Percentiles rank a stretch among this genome's conserved stretches.
Evolutionary conservation across 2,113 vertebrate species (phyloP).

Genomic region (Hemichromis elongatus): DNA sequence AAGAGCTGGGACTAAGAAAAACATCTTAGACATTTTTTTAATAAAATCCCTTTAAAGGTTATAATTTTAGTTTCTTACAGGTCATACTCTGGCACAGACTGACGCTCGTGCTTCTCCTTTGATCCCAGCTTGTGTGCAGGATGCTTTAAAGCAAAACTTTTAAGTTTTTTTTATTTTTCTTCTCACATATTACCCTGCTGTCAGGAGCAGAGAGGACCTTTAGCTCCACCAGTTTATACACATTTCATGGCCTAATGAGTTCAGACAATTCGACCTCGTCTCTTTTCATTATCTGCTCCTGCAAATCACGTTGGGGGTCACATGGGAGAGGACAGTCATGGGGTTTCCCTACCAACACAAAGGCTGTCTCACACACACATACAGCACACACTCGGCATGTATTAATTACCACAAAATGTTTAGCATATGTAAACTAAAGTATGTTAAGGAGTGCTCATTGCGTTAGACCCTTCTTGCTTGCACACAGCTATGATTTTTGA

Average conservation of each 20-base stretch:
- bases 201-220: neutral
- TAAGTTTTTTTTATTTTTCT: neutral
- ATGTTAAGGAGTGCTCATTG: neutral
- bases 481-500: neutral
- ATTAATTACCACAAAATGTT: neutral
- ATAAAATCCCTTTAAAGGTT: neutral
- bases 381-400: neutral
- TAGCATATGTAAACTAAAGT: neutral
- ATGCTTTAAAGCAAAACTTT: neutral
- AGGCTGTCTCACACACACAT: neutral
- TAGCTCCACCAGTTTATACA: neutral
- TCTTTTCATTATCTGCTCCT: neutral
- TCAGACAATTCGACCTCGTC: neutral
- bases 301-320: conserved; percentile 53
- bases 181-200: neutral
- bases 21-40: neutral
- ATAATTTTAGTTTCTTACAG: neutral
- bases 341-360: conserved; percentile 21
- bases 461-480: neutral
- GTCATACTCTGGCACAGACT: neutral
- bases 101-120: neutral
- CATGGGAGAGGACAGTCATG: conserved; percentile 55
- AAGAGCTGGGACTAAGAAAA: neutral
- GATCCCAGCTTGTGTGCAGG: neutral
- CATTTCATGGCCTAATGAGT: conserved; percentile 6